Base-by-base conservation (phyloP, 2,797 vertebrate genomes). In the Micrastur ruficollis region DNA sequence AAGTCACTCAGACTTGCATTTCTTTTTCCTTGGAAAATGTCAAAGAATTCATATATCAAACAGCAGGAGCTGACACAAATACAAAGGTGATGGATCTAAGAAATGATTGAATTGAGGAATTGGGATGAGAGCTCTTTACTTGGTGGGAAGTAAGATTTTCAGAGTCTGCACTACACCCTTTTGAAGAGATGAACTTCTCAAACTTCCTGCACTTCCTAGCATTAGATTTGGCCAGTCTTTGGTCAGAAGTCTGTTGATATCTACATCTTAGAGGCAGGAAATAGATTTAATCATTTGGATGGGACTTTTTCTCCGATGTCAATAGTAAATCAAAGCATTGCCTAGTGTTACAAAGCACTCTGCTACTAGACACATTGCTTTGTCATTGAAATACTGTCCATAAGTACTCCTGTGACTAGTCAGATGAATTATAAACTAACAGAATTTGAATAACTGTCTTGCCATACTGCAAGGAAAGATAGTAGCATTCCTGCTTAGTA, bases 31-130 rank as follows among this genome's bases (percentile, higher is more conserved):
- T 84, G 56, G 31, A 94, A 95, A 93, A 91, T 16, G 75, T 84
- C 50, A 93, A 90, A 96, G 62, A 86, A 86, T 72, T 94, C 68
- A 95, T 26, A 95, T 79, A 96, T 94, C 79, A 95, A 94, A 90
- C 85, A 52, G 1, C 38, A 86, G 65, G 49, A 92, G 56, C 49
- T 86, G 82, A 84, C 25, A 75, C 13, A 70, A 90, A 92, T 83
- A 61, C 38, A 81, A 75, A 89, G 31, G 49, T 72, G 65, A 68
- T 62, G 53, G 65, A 93, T 95, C 65, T 95, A 85, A 95, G 68
- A 66, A 93, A 58, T 53, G 18, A 94, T 12, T 82, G 71, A 93
- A 66, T 44, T 75, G 65, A 91, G 58, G 76, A 88, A 75, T 10
- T 81, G 46, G 56, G 38, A 58, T 86, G 31, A 89, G 46, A 82